These are phyloP conservation scores for Amazona vittata DNA, from an alignment of 2,113 vertebrate genomes.

Conservation along the genomic window DNA sequence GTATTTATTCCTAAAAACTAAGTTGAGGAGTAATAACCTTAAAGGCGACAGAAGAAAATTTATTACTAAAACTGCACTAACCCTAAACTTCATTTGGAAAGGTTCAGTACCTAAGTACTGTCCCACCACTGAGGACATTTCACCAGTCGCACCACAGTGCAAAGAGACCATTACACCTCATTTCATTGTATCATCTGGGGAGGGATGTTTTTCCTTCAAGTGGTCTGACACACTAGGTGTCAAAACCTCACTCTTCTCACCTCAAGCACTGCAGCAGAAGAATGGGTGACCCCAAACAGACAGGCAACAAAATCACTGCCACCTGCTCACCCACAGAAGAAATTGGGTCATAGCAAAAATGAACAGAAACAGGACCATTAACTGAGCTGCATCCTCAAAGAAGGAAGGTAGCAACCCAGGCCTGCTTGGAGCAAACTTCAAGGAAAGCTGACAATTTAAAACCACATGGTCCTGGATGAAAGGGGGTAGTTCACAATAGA, in stretches of 20 bases:
- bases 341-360: neutral
- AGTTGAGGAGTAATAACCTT: neutral
- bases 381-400: neutral
- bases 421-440: neutral
- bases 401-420: neutral
- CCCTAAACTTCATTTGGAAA: neutral
- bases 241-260: neutral
- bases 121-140: neutral
- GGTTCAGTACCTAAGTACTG: neutral
- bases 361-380: neutral
- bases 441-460: neutral
- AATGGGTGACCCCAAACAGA: neutral
- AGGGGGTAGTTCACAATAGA: neutral
- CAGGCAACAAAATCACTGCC: neutral
- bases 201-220: neutral
- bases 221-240: neutral
- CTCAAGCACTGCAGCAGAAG: neutral
- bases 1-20: neutral
- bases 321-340: neutral
- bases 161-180: neutral
- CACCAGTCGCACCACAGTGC: neutral
- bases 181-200: neutral
- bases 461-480: conserved; percentile 8
- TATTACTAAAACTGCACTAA: neutral
- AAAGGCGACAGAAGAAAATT: neutral